Base-by-base conservation (phyloP, 2,797 vertebrate species). In the Sternarchorhynchus goeldii region DNA sequence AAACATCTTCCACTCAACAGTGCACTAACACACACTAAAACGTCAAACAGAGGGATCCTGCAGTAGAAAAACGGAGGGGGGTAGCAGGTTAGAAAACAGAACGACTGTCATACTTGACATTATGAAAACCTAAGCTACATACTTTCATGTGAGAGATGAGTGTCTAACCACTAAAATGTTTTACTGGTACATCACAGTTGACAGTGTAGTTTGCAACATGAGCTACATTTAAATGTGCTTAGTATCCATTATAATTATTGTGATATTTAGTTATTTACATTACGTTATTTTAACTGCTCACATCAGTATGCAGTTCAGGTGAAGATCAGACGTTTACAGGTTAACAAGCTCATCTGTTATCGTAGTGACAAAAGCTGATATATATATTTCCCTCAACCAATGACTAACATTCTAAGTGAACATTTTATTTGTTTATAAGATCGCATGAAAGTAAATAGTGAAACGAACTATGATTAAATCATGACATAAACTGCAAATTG, bases 1-100 rank as follows among this genome's bases (percentile, higher is more conserved):
- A 98, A 97, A 94, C 96, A 97, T 94, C 91, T 95, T 86, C 84
- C 56, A 68, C 85, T 86, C 87, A 81, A 88, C 77, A 85, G 83
- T 82, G 88, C 85, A 84, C 86, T 66, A 85, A 71, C 70, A 76
- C 76, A 81, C 64, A 65, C 50, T 73, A 36, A 41, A 81, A 59
- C 41, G 34, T 50, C 87, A 78, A 57, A 45, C 31, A 65, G 67
- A 31, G 81, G 59, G 74, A 80, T 45, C 72, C 77, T 59, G 73
- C 76, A 64, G 77, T 64, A 74, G 25, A 18, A n/a, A 45, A 7
- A 50, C 34, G 14, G 14, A 10, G 14, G 2, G 62, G 14, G 18
- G 70, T 14, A 20, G 58, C 8, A 65, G 60, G 55, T 45, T 60
- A 36, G 50, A 36, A 67, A 76, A 31, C 16, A 32, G n/a, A 67